Percentiles rank a stretch among this genome's conserved stretches.
Conservation (phyloP, 1,140 invertebrate species). For the Bradysia coprophila region DNA sequence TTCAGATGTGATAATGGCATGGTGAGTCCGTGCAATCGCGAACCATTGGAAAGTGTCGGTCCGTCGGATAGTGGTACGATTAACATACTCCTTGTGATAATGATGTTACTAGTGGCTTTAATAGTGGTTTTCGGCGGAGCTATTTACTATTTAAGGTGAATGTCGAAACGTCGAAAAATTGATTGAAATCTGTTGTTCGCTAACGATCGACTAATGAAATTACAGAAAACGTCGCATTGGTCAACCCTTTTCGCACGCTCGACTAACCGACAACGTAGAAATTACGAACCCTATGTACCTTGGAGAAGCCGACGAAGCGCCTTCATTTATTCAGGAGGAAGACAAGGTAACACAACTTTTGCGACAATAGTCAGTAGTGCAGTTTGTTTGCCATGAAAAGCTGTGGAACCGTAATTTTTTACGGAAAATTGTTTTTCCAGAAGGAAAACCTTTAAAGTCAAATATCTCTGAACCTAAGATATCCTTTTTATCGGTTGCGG, state of each 20-base stretch:
- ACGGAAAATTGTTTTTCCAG: no score
- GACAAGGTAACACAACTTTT: no score
- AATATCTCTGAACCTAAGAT: no score
- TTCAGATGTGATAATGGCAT: slow-evolving; percentile 9
- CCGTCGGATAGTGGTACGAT: neutral
- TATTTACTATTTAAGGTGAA: slow-evolving; percentile 19
- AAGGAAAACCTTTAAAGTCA: no score
- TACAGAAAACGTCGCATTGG: slow-evolving; percentile 28
- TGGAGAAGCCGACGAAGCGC: slow-evolving; percentile 40
- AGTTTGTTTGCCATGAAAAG: no score
- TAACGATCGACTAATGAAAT: slow-evolving; percentile 3
- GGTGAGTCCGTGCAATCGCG: slow-evolving; percentile 13
- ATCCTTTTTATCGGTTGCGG: no score
- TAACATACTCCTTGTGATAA: neutral
- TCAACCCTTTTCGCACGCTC: slow-evolving; percentile 52
- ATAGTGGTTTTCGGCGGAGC: slow-evolving; percentile 14
- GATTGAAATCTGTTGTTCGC: neutral
- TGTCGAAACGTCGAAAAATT: slow-evolving; percentile 5
- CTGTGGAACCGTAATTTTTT: no score
- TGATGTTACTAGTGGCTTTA: neutral
- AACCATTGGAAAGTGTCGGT: neutral
- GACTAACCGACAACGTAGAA: slow-evolving; percentile 63
- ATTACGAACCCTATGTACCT: slow-evolving; percentile 73
- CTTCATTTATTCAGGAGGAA: slow-evolving; percentile 33
- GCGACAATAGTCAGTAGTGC: no score